These are phyloP conservation scores for Gobio occitaniae DNA, from an alignment of 2,797 vertebrate genomes.

Conservation along the genomic window DNA sequence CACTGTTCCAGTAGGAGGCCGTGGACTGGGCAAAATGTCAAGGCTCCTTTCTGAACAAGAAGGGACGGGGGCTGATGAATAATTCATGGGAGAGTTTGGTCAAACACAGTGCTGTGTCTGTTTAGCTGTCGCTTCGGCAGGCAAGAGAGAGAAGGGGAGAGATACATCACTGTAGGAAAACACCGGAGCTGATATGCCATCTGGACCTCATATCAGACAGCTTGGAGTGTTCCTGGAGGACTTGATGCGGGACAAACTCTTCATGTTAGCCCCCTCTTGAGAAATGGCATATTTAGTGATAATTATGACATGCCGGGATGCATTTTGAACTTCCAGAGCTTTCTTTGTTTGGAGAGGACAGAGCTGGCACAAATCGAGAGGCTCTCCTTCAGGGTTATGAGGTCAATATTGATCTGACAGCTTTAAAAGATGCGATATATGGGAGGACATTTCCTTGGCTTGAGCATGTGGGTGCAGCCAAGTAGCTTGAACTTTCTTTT, in stretches of 20 bases:
- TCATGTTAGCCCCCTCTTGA: conserved; percentile 61
- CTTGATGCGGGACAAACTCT: conserved; percentile 63
- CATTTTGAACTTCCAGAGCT: conserved; percentile 32
- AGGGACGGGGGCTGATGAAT: conserved; percentile 69
- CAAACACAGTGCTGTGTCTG: conserved; percentile 71
- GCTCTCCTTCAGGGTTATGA: conserved; percentile 69
- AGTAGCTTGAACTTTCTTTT: conserved; percentile 7
- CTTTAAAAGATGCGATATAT: conserved; percentile 54
- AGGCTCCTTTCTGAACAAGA: conserved; percentile 67
- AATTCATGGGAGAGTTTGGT: conserved; percentile 70
- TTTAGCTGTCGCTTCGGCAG: conserved; percentile 62
- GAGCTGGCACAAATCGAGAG: conserved; percentile 5
- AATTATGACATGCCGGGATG: conserved; percentile 64
- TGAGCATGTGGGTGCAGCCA: conserved; percentile 23
- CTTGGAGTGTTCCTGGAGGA: conserved; percentile 67
- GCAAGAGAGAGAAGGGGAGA: conserved; percentile 50
- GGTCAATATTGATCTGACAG: conserved; percentile 71
- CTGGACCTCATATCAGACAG: conserved; percentile 74
- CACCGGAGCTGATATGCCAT: conserved; percentile 66
- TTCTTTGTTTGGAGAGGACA: conserved; percentile 37
- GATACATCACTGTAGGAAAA: conserved; percentile 60
- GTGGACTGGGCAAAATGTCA: conserved; percentile 68
- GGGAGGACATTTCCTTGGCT: conserved; percentile 41
- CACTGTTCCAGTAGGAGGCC: conserved; percentile 24
- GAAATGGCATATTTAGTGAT: conserved; percentile 63